Base-by-base conservation (phyloP, 2,113 vertebrate genomes). In the Thalassarche chlororhynchos region DNA sequence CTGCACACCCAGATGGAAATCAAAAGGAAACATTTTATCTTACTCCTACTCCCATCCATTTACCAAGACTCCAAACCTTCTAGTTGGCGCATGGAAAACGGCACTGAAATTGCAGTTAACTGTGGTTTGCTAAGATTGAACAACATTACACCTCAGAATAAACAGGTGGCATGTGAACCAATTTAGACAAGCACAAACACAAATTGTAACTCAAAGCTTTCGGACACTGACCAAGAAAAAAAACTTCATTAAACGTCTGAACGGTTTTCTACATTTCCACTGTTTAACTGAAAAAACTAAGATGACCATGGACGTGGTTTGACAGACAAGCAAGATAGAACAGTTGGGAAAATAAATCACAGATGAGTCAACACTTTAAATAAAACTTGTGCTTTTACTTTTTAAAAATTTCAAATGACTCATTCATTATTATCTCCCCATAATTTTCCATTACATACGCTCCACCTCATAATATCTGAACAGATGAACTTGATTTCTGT, bases 301-400 rank as follows among this genome's bases (percentile, higher is more conserved):
- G 77, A 85, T 94, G 93, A 89, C 86, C 88, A 76, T 34, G 49
- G 46, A 87, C 0, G 0, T 51, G 55, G 74, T 91, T 74, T 92
- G 80, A 97, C 58, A 90, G 84, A 70, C 86, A 85, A 83, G 78
- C 18, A 77, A 94, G 89, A 96, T 0, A 84, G 88, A 97, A 96
- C 86, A 94, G 85, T 87, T 92, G 90, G 90, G 89, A 79, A 91
- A 96, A 96, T 72, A 95, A 96, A 91, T 57, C 38, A 62, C 38
- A 64, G 80, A 97, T 98, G 96, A 97, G 83, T 96, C 95, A 97
- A 90, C 83, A 94, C 95, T 93, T 96, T 94, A 95, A 96, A 96
- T 84, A 95, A 96, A 97, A 95, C 87, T 72, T 87, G 83, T 95
- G 93, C 93, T 79, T 85, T 89, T 97, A 92, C 96, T 96, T 94